These are phyloP conservation scores for Pocillopora meandrina DNA, from an alignment of 92 coral and sea anemone species.

Conservation along the genomic window DNA sequence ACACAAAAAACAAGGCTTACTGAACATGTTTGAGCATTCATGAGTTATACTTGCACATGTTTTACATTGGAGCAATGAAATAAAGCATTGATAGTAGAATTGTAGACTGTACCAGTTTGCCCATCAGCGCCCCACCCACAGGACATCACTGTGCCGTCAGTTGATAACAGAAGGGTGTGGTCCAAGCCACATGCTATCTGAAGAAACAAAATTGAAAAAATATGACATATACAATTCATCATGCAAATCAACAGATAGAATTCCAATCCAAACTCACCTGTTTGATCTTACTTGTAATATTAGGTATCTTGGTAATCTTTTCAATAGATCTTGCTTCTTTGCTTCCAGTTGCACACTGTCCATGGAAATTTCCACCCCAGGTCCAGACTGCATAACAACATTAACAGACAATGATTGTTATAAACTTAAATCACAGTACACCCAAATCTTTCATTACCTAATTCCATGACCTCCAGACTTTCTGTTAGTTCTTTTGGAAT, in stretches of 20 bases:
- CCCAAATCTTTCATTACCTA: too few relatives aligned
- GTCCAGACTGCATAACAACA: conserved; percentile 56
- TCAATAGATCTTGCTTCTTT: conserved; percentile 1
- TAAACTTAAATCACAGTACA: too few relatives aligned
- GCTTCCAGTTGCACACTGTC: conserved; percentile 83
- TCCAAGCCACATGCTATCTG: conserved; percentile 93
- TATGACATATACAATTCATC: neutral
- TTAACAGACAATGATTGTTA: too few relatives aligned
- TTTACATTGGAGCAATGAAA: neutral
- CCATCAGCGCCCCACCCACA: conserved; percentile 99
- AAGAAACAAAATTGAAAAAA: neutral
- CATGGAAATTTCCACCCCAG: conserved; percentile 77
- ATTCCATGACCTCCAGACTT: too few relatives aligned
- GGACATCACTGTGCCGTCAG: conserved; percentile 74
- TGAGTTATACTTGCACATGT: too few relatives aligned
- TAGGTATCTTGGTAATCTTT: conserved; percentile 8
- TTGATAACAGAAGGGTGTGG: conserved; percentile 77
- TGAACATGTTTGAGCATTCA: too few relatives aligned
- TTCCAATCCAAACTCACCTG: conserved; percentile 13
- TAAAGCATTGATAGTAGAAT: neutral
- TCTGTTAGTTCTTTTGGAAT: too few relatives aligned
- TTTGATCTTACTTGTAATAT: neutral
- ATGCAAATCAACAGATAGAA: too few relatives aligned
- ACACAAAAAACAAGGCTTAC: too few relatives aligned
- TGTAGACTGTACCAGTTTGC: conserved; percentile 69